These are phyloP conservation scores for Noctua fimbriata DNA, from an alignment of 2,888 invertebrate species.

Conservation along the genomic window DNA sequence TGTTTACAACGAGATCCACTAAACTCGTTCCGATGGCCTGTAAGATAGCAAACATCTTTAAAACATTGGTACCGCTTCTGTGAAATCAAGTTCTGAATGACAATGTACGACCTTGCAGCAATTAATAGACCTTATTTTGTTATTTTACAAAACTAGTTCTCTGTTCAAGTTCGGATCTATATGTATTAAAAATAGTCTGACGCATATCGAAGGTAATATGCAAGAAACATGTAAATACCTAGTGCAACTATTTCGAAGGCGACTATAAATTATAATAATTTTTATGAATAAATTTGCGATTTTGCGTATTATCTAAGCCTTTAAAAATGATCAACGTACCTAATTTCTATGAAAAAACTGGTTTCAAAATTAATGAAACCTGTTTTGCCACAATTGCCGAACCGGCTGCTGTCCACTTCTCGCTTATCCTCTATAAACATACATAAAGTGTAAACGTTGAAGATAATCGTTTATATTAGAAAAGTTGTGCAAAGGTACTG, in stretches of 20 bases:
- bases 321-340: not conserved
- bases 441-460: not conserved
- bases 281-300: slow-evolving; percentile 8
- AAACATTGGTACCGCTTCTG: slow-evolving; percentile 17
- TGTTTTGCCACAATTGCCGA: slow-evolving; percentile 8
- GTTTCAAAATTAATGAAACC: slow-evolving; percentile 15
- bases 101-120: slow-evolving; percentile 32
- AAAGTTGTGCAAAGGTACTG: slow-evolving; percentile 23
- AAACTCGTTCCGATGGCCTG: slow-evolving; percentile 14
- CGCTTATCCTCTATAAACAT: not conserved
- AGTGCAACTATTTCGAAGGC: not conserved
- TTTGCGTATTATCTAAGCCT: slow-evolving; percentile 12
- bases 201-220: slow-evolving; percentile 20
- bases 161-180: not conserved
- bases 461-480: slow-evolving; percentile 15
- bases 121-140: slow-evolving; percentile 13
- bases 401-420: not conserved
- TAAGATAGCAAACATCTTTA: slow-evolving; percentile 19
- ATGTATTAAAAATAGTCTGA: slow-evolving; percentile 9
- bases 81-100: slow-evolving; percentile 33
- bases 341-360: slow-evolving; percentile 10
- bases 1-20: slow-evolving; percentile 3
- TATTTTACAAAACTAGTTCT: slow-evolving; percentile 26
- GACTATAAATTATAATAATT: not conserved
- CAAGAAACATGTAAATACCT: slow-evolving; percentile 6